These are phyloP conservation scores for Proales similis DNA, from an alignment of 1,140 invertebrate genomes.

Conservation along the genomic window DNA sequence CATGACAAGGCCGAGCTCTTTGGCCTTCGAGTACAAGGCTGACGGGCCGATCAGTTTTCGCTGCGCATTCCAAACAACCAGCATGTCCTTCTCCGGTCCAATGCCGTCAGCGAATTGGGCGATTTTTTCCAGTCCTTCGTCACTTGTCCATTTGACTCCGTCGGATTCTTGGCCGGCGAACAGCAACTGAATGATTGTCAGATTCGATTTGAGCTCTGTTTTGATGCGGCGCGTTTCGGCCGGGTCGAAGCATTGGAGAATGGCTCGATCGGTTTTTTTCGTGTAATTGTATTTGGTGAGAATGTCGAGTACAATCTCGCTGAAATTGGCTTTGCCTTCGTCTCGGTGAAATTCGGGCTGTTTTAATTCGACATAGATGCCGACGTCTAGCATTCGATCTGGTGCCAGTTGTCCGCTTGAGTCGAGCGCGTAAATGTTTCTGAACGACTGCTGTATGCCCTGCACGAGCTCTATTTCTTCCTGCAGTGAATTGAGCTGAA, in stretches of 20 bases:
- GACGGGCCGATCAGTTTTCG: not conserved
- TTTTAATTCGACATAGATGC: slow-evolving; percentile 36
- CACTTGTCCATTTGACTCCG: slow-evolving; percentile 11
- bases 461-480: slow-evolving; percentile 32
- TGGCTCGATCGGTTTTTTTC: not conserved
- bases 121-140: slow-evolving; percentile 19
- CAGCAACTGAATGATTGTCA: not conserved
- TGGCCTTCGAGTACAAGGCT: slow-evolving; percentile 8
- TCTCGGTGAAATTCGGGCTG: slow-evolving; percentile 26
- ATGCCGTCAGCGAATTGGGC: slow-evolving; percentile 31
- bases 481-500: slow-evolving; percentile 25
- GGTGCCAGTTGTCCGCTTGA: not conserved
- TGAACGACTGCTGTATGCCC: slow-evolving; percentile 16
- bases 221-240: slow-evolving; percentile 8
- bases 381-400: slow-evolving; percentile 1
- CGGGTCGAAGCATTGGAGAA: slow-evolving; percentile 34
- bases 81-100: slow-evolving; percentile 22
- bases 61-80: not conserved
- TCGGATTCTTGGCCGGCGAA: not conserved
- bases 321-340: slow-evolving; percentile 27
- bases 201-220: slow-evolving; percentile 7
- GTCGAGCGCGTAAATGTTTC: slow-evolving; percentile 9
- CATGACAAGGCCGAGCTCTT: slow-evolving; percentile 21
- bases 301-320: slow-evolving; percentile 32
- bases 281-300: slow-evolving; percentile 12